Evolutionary conservation across 1,140 invertebrate species (phyloP), one percentile per base, ranked within the genome.

Genomic region (Propsilocerus akamusi): DNA sequence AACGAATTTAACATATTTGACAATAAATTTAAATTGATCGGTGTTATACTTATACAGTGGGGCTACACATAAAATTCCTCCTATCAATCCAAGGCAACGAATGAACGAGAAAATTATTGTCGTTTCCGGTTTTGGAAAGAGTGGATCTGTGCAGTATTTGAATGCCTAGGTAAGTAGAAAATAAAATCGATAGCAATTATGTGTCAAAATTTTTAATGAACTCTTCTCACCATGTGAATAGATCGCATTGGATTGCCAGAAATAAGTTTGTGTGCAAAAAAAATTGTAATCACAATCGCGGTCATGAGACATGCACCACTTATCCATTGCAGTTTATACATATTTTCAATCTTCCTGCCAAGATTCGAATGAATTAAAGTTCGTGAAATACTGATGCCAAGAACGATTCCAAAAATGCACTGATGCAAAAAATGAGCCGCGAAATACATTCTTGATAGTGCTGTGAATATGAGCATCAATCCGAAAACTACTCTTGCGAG

Each of bases 291-390:
- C 5, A 28, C 51, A 23, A 24, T 26, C 48, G 28, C 20, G 50
- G 11, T 37, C 25, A 6, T 52, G 47, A 25, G 25, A 12, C 20
- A 61, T 63, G 37, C 56, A 49, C 22, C 49, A 8, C 8, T 41
- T 6, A 41, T 5, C 34, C 34, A 41, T 8, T 14, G 8, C 10
- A 14, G 14, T 41, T 41, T 41, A 6, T 17, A n/a, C n/a, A n/a
- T n/a, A n/a, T n/a, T n/a, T n/a, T n/a, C n/a, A n/a, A n/a, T n/a
- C n/a, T n/a, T n/a, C n/a, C n/a, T n/a, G n/a, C n/a, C n/a, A n/a
- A n/a, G n/a, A n/a, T n/a, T n/a, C n/a, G n/a, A n/a, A n/a, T n/a
- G n/a, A n/a, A n/a, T n/a, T n/a, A n/a, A n/a, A n/a, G n/a, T n/a
- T n/a, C n/a, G n/a, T n/a, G 26, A 12, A 20, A 49, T 25, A 22